Evolutionary conservation across 1,140 invertebrate species (phyloP).

Genomic region (Micrasema longulum): DNA sequence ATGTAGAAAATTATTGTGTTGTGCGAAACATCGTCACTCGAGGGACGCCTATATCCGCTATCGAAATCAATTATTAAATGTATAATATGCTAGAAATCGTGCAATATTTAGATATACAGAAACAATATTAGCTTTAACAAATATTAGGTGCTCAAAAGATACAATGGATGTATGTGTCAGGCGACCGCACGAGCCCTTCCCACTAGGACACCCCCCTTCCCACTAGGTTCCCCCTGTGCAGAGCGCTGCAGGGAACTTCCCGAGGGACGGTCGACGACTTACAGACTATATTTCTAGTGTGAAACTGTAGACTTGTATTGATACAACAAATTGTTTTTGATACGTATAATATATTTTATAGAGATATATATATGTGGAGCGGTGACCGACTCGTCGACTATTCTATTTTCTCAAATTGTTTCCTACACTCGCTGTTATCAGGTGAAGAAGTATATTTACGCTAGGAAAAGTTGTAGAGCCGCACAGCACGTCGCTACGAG

Average conservation of each 20-base stretch:
- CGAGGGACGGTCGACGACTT: conserved; percentile 24
- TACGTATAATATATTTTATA: conserved; percentile 55
- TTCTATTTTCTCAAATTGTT: conserved; percentile 53
- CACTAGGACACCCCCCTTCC: neutral
- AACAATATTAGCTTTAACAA: conserved; percentile 56
- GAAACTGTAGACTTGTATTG: conserved; percentile 50
- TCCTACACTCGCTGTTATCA: conserved; percentile 51
- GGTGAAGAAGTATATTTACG: conserved; percentile 39
- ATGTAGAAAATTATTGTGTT: conserved; percentile 18
- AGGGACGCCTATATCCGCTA: conserved; percentile 36
- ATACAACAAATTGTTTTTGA: conserved; percentile 51
- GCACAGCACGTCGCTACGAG: conserved; percentile 27
- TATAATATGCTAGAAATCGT: conserved; percentile 52
- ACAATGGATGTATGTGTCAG: conserved; percentile 10
- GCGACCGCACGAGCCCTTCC: conserved; percentile 1
- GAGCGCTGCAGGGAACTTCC: neutral
- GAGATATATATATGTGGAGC: conserved; percentile 51
- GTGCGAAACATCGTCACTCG: conserved; percentile 17
- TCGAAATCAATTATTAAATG: conserved; percentile 52
- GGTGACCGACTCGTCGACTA: conserved; percentile 50
- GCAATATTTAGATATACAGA: conserved; percentile 53
- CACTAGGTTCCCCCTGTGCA: conserved; percentile 1
- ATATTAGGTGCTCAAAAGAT: conserved; percentile 54
- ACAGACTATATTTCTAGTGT: conserved; percentile 49
- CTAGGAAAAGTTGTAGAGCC: conserved; percentile 41